These are phyloP conservation scores for Meloidogyne hapla DNA, from an alignment of 1,140 invertebrate species.

Conservation along the genomic window DNA sequence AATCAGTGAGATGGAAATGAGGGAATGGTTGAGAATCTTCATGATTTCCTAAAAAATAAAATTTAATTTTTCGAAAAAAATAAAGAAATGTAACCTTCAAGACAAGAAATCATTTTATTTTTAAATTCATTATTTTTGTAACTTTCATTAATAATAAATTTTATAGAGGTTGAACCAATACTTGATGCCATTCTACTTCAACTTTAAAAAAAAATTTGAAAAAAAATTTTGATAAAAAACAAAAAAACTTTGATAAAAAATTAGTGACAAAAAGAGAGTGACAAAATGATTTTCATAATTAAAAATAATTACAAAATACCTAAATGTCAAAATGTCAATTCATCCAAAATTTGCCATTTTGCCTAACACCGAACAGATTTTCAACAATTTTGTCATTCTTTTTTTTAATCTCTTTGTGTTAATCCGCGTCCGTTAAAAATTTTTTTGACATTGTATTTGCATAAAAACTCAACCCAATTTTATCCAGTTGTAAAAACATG, in stretches of 20 bases:
- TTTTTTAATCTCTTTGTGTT: neutral
- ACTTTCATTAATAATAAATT: neutral
- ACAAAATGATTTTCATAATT: neutral
- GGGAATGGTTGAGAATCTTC: slow-evolving; percentile 45
- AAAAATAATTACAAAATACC: neutral
- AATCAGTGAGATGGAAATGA: slow-evolving; percentile 41
- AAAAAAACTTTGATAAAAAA: fast-evolving
- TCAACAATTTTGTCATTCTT: neutral
- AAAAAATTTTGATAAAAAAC: neutral
- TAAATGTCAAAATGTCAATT: neutral
- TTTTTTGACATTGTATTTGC: neutral
- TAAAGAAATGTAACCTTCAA: neutral
- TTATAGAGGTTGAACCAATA: neutral
- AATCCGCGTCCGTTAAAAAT: neutral
- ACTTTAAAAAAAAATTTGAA: neutral
- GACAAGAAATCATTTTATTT: neutral
- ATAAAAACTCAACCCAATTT: neutral
- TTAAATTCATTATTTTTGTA: neutral
- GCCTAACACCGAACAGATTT: neutral
- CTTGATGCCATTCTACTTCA: neutral
- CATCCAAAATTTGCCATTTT: neutral
- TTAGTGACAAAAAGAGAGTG: neutral
- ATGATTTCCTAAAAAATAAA: slow-evolving; percentile 37
- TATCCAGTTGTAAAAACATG: neutral
- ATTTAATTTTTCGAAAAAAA: neutral